Evolutionary conservation across 2,888 invertebrate species (phyloP), one percentile per base, ranked within the genome.

Genomic region (Hyalella azteca): DNA sequence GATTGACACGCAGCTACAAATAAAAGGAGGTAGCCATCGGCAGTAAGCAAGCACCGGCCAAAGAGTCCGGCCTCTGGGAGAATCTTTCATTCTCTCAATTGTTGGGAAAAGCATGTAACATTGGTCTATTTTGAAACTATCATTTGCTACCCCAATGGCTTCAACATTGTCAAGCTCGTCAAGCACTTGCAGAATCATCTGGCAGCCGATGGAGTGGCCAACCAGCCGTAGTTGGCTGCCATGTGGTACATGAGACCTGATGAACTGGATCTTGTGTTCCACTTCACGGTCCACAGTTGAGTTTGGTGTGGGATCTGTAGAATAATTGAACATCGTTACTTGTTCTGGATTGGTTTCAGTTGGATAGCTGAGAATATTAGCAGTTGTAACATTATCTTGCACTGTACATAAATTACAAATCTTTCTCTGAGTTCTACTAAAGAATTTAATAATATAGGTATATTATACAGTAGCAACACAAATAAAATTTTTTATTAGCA

Each of bases 191-290:
- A 81, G 79, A 22, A 81, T 83, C 77, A 96, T 92, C 91, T 95
- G 95, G 78, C 93, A 91, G 3, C 97, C 97, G 86, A 97, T 94
- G 0, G 97, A 97, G 90, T 97, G 97, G 1, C 95, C 96, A 85
- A 97, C 91, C 50, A 97, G 88, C 88, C 95, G 93, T 54, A 97
- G 87, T 87, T 91, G 92, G n/a, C 92, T 91, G 86, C 91, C 90
- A 84, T 90, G 88, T 79, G 95, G 93, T 84, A 96, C 90, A 87
- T 91, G 92, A 85, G 92, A 91, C 85, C 91, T 89, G 80, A 97
- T 92, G 87, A 97, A 93, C 80, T 91, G 90, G 73, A 93, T 89
- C 89, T 95, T 96, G 88, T 95, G 94, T 79, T 91, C 87, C 78
- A 93, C 88, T 90, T 97, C 97, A 41, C 93, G 95, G 82, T 92